phyloP scores from a whole-genome alignment of 2,797 vertebrate genomes.

The Megaceryle alcyon region DNA sequence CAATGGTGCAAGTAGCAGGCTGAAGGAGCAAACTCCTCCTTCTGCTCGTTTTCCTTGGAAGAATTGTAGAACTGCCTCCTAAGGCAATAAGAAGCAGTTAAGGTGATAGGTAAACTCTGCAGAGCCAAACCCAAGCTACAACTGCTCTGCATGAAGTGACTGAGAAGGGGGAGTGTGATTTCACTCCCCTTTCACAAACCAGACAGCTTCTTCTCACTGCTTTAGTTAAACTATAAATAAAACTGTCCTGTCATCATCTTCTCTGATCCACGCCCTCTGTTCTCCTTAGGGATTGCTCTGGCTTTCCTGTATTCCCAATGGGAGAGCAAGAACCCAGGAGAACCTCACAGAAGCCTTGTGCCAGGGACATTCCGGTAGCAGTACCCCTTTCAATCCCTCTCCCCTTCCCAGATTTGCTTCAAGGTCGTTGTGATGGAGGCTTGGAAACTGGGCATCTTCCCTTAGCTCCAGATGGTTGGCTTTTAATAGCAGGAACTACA shows the following conservation, averaged over 20 bases:
- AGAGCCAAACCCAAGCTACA: background rate
- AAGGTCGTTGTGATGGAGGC: background rate
- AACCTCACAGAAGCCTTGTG: fast-evolving
- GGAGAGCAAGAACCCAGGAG: background rate
- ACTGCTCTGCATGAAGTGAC: background rate
- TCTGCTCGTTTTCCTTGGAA: background rate
- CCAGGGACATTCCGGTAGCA: background rate
- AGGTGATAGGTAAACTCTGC: background rate
- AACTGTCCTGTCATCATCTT: background rate
- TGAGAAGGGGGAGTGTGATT: background rate
- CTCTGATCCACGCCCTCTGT: background rate
- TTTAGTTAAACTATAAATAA: background rate
- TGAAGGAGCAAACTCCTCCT: background rate
- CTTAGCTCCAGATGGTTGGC: background rate
- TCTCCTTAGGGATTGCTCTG: background rate
- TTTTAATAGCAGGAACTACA: background rate
- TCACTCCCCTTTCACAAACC: background rate
- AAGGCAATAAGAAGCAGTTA: background rate
- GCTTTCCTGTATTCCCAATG: background rate
- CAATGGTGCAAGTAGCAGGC: background rate
- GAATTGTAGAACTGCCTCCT: background rate
- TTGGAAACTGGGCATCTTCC: background rate
- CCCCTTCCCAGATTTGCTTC: fast-evolving
- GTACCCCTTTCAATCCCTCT: no score
- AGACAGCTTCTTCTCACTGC: background rate